Evolutionary conservation across 2,113 vertebrate species (phyloP), one percentile per base, ranked within the genome.

Genomic region (Passerina amoena): DNA sequence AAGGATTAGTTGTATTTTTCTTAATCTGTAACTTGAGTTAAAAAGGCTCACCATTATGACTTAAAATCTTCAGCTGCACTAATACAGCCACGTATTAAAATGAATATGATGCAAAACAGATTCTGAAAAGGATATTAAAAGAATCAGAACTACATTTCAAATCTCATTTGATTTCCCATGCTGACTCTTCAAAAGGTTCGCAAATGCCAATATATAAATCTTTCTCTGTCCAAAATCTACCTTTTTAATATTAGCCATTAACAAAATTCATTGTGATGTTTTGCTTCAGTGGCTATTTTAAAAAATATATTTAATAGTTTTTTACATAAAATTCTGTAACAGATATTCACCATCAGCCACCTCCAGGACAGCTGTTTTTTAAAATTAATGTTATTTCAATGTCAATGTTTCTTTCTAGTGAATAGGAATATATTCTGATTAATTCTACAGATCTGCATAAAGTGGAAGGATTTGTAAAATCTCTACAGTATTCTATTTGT

Each of bases 121-220:
- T 90, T 89, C 90, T 90, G 6, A 38, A 86, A 92, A 91, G 59
- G 63, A 90, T 94, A 92, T 91, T 91, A 91, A 94, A 89, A 80
- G 59, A 82, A 72, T 91, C 68, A 96, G 42, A 91, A 76, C 17
- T 91, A 47, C n/a, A 73, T 64, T 91, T 96, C 50, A 70, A 87
- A 88, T 80, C 42, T 68, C 65, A 3, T 19, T 69, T 42, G 35
- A 86, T 84, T 87, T 87, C 66, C 54, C 59, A 82, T 69, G 66
- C 45, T 91, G 75, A 85, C 45, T 86, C 35, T 91, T 93, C 89
- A 94, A 87, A 87, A 87, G 53, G 40, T 21, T 94, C 70, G 42
- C 23, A 91, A 87, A 84, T 70, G 54, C 30, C 70, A 80, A 72
- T 3, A 15, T 33, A 1, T 16, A 84, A 79, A 45, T 38, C 31